Conservation (phyloP, 1,140 invertebrate genomes). For the Aricia agestis region DNA sequence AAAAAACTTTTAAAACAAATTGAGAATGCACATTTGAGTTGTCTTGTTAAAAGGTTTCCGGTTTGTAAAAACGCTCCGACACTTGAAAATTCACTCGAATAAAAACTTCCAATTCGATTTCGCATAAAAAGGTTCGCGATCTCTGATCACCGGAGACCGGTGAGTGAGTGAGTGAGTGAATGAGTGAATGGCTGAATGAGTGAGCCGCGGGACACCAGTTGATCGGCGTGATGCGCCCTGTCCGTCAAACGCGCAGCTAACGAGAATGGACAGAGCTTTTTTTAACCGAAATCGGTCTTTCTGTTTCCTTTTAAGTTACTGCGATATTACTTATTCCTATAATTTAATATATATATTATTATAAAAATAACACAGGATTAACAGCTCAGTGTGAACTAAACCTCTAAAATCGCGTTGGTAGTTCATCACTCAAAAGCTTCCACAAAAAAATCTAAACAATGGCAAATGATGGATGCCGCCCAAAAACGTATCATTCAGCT, state of each 20-base stretch:
- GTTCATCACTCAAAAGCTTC: background rate
- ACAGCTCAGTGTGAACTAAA: too few species aligned
- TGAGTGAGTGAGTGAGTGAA: constrained; percentile 41
- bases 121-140: constrained; percentile 40
- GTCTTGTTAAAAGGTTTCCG: background rate
- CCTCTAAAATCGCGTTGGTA: too few species aligned
- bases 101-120: constrained; percentile 34
- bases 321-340: too few species aligned
- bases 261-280: constrained; percentile 35
- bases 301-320: too few species aligned
- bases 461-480: background rate
- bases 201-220: constrained; percentile 60
- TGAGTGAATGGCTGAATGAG: constrained; percentile 55
- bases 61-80: constrained; percentile 1
- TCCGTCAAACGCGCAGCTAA: constrained; percentile 50
- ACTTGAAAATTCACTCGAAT: constrained; percentile 9
- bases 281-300: constrained; percentile 6
- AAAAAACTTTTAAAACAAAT: background rate
- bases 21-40: background rate
- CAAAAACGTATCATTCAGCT: constrained; percentile 13
- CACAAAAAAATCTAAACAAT: background rate
- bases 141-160: constrained; percentile 56
- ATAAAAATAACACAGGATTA: too few species aligned
- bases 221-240: constrained; percentile 61
- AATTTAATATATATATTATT: too few species aligned